Base-by-base conservation (phyloP, 2,797 vertebrate genomes). In the Amblyraja radiata region DNA sequence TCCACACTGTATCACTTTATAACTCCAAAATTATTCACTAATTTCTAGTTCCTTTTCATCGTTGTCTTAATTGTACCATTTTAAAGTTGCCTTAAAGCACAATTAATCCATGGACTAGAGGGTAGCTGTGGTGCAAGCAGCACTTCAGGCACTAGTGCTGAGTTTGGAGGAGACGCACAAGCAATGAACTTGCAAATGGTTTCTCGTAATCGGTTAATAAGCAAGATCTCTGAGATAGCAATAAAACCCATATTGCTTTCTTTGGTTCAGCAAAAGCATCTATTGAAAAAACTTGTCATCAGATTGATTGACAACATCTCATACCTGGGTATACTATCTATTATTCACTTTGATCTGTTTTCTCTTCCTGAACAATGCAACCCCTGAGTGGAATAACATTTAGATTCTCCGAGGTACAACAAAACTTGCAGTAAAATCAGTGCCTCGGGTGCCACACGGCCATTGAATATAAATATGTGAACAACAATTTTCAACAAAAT, bases 21-120 rank as follows among this genome's bases (percentile, higher is more conserved):
- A 5, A 54, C 46, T 54, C 46, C 23, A 84, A 65, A 68, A 88
- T 68, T 32, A 32, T 88, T 14, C 36, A 10, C 28, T n/a, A 18
- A 32, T 32, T 88, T 63, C 58, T 28, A 63, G 1, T 28, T 10
- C n/a, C 10, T 93, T 94, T 81, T 25, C 46, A 93, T 86, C 93
- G 95, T 94, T 94, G 13, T 36, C 65, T 93, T 94, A 5, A 93
- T 14, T 93, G 58, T 94, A 36, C 94, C 95, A 95, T 94, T 93
- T 94, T n/a, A 61, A 28, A 84, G 21, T 21, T 84, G 81, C 9
- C 54, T 14, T 13, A 28, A 9, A n/a, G 23, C 83, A 84, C 83
- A 63, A 4, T n/a, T 54, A 28, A 63, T n/a, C 28, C 14, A 65
- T 65, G 61, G 16, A 18, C 1, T n/a, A 0, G 25, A 86, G 46